Evolutionary conservation across 2,113 vertebrate genomes (phyloP).

Genomic region (Muntiacus muntjak): DNA sequence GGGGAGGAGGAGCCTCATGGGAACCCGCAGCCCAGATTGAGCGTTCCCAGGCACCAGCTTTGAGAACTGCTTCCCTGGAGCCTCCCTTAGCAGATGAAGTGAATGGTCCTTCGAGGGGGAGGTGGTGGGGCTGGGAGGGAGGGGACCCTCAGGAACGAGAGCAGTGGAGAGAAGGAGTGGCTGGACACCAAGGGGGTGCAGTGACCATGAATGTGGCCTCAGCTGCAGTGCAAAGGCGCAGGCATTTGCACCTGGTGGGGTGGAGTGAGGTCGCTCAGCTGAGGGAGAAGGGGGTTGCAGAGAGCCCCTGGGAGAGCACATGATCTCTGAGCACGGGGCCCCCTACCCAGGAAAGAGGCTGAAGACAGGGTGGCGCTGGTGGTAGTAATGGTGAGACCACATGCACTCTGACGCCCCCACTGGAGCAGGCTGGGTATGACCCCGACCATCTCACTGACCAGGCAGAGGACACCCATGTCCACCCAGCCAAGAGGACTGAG

Average conservation of each 20-base stretch:
- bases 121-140: too few relatives aligned
- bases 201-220: background rate
- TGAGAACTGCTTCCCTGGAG: background rate
- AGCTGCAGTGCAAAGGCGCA: rapidly evolving
- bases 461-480: background rate
- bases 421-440: background rate
- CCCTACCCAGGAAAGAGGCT: background rate
- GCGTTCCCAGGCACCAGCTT: background rate
- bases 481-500: too few relatives aligned
- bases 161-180: background rate
- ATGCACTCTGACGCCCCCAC: rapidly evolving
- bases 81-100: background rate
- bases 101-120: too few relatives aligned
- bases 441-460: too few relatives aligned
- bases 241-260: background rate
- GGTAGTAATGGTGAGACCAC: background rate
- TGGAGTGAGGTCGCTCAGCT: background rate
- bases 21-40: background rate
- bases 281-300: background rate
- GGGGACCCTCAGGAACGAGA: background rate
- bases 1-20: background rate
- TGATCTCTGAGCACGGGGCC: background rate
- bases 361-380: background rate
- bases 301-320: background rate
- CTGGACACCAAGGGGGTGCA: background rate